phyloP scores from a whole-genome alignment of 2,797 vertebrate species.

The Gymnocypris eckloni region DNA sequence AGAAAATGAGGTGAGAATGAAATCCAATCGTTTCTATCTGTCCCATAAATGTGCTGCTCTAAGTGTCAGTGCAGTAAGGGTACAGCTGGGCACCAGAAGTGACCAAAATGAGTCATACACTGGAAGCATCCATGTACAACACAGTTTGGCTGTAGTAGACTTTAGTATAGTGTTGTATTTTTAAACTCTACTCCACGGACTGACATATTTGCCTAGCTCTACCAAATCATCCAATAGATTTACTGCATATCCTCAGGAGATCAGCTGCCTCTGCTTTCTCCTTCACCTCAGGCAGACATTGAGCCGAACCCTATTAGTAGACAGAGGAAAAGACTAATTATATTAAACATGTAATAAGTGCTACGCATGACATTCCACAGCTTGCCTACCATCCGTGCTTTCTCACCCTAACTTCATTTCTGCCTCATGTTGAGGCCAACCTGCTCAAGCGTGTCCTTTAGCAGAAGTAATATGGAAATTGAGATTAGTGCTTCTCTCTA shows the following conservation, averaged over 20 bases:
- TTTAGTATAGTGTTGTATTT: neutral
- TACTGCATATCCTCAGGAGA: neutral
- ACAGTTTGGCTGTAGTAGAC: neutral
- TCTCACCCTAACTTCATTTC: neutral
- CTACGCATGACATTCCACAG: conserved; percentile 27
- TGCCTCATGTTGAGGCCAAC: neutral
- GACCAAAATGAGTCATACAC: neutral
- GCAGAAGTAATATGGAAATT: conserved; percentile 66
- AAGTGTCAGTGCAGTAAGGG: neutral
- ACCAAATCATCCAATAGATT: neutral
- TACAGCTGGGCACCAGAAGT: neutral
- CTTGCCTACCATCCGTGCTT: neutral
- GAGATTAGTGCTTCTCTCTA: conserved; percentile 72
- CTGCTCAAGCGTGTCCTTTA: conserved; percentile 56
- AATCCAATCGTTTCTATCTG: neutral
- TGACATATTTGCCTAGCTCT: neutral
- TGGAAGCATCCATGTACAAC: neutral
- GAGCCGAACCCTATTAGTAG: conserved; percentile 21
- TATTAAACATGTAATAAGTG: conserved; percentile 36
- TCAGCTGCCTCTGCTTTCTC: conserved; percentile 12
- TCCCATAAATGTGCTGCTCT: neutral
- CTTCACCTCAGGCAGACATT: conserved; percentile 12
- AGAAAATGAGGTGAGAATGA: conserved; percentile 90
- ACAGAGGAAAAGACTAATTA: conserved; percentile 6
- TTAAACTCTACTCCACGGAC: neutral